These are phyloP conservation scores for Crematogaster levior DNA, from an alignment of 2,888 invertebrate species.

Conservation along the genomic window DNA sequence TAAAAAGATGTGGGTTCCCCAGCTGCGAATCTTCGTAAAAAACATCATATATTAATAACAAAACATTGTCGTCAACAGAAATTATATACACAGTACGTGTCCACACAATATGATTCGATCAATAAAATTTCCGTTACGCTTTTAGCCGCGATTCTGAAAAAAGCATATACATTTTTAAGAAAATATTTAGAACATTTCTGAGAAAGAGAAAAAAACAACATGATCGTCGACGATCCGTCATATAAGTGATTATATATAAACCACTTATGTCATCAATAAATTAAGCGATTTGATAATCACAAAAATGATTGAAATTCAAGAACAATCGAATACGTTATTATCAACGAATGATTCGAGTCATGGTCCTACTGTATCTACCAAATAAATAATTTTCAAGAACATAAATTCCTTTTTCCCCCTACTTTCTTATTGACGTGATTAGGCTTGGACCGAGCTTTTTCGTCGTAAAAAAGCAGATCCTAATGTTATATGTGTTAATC, in stretches of 20 bases:
- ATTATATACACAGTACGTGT: constrained; percentile 48
- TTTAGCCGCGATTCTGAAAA: neutral
- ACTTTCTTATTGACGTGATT: constrained; percentile 36
- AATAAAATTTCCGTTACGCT: constrained; percentile 24
- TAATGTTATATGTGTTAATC: constrained; percentile 41
- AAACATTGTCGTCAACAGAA: constrained; percentile 47
- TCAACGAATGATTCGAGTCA: constrained; percentile 29
- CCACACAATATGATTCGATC: constrained; percentile 21
- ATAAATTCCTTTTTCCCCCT: neutral
- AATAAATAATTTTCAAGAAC: constrained; percentile 26
- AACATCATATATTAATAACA: constrained; percentile 46
- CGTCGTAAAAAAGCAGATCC: constrained; percentile 52
- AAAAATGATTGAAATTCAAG: constrained; percentile 1
- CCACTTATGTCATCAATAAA: constrained; percentile 18
- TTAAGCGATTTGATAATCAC: constrained; percentile 22
- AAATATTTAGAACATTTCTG: neutral
- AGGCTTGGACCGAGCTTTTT: constrained; percentile 47
- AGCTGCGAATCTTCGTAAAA: constrained; percentile 43
- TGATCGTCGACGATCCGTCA: neutral
- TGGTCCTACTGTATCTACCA: constrained; percentile 41
- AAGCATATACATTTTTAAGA: neutral
- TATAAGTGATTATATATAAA: neutral
- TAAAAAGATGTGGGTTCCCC: constrained; percentile 51
- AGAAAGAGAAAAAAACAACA: neutral
- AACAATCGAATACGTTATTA: constrained; percentile 15